These are phyloP conservation scores for Thripadectes ignobilis DNA, from an alignment of 2,797 vertebrate species.

Conservation along the genomic window DNA sequence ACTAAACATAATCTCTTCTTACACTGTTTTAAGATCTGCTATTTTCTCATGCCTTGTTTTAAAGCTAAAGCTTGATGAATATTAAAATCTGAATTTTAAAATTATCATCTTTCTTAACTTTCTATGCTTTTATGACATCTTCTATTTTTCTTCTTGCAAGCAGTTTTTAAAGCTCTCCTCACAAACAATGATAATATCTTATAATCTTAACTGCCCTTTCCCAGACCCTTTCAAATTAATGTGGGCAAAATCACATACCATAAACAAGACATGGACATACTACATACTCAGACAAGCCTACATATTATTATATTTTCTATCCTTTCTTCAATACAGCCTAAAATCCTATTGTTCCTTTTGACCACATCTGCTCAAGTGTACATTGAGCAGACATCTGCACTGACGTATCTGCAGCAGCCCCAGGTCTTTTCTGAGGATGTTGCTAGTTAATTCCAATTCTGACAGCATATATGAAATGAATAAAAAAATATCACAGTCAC, in stretches of 20 bases:
- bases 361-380: slow-evolving; percentile 11
- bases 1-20: not conserved
- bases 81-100: not conserved
- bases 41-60: not conserved
- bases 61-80: not conserved
- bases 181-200: not conserved
- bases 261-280: not conserved
- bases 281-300: slow-evolving; percentile 32
- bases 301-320: not conserved
- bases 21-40: not conserved
- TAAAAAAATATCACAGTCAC: not conserved
- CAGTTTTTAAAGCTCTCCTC: not conserved
- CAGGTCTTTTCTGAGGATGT: slow-evolving; percentile 18
- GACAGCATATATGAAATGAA: not conserved
- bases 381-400: slow-evolving; percentile 36
- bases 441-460: slow-evolving; percentile 44
- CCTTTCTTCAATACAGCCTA: not conserved
- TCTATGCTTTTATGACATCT: not conserved
- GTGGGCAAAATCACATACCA: slow-evolving; percentile 19
- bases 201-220: slow-evolving; percentile 21
- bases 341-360: slow-evolving; percentile 52
- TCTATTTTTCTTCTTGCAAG: not conserved
- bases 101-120: not conserved
- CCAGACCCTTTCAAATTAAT: not conserved
- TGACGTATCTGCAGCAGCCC: slow-evolving; percentile 6